Evolutionary conservation across 2,113 vertebrate species (phyloP), one percentile per base, ranked within the genome.

Genomic region (Perca schrenkii): DNA sequence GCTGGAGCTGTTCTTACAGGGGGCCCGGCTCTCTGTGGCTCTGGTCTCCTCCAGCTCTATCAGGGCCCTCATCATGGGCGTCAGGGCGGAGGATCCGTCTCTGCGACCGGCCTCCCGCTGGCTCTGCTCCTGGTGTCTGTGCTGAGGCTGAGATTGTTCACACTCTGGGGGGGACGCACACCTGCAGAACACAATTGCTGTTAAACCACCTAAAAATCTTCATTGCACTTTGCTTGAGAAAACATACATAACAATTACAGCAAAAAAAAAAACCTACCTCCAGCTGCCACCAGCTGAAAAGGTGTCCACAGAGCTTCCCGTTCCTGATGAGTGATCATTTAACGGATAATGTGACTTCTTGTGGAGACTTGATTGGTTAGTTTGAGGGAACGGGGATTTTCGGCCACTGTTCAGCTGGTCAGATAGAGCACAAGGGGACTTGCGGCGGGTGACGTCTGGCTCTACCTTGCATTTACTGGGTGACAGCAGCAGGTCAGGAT

Each of bases 41-140:
- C 94, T 97, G 90, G 95, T 95, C 89, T 96, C 96, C 92, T 97
- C 96, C 76, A 98, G 94, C 92, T 98, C 95, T 77, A 97, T 97
- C 71, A 98, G 94, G 28, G 97, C 96, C 92, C 96, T 97, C 93
- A 98, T 95, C 86, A 98, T 90, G 2, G 98, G 97, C 8, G 95
- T 95, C 80, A 97, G 93, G 25, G 93, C 70, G 56, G 74, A 82
- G 60, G 94, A 86, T 8, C 74, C 87, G 12, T 96, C 95, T 54
- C 94, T 95, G 50, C 91, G 93, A 8, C 80, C 79, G 4, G 12
- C 8, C 47, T 94, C 88, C 82, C 88, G 87, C 69, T 85, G 68
- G 25, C 66, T 67, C 69, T 83, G 80, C 77, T 84, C 80, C 77
- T 74, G 90, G 15, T 22, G 60, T 78, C 75, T 62, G 36, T 34